Base-by-base conservation (phyloP, 2,888 invertebrate species). In the Brassicogethes aeneus region DNA sequence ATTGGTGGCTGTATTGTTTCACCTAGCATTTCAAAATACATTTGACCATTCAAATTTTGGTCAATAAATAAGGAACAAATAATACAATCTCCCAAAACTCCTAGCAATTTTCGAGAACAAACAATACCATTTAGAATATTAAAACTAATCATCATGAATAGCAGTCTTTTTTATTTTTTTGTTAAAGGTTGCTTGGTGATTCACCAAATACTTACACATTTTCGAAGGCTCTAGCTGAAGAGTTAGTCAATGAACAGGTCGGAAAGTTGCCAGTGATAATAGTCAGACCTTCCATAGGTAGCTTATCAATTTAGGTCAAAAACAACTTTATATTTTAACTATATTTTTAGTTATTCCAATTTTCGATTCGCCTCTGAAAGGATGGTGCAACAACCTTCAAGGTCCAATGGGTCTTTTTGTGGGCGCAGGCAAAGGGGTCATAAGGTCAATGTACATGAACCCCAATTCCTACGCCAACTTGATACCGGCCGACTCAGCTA, bases 171-270 rank as follows among this genome's bases (percentile, higher is more conserved):
- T n/a, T n/a, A n/a, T n/a, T n/a, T n/a, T n/a, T n/a, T n/a, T n/a
- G n/a, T n/a, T n/a, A n/a, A 61, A 80, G 81, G 52, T 71, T 88
- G 37, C 66, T 82, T 57, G 82, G 85, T 31, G 76, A 79, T 46
- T 74, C 85, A 41, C 93, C 94, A 0, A 94, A 94, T 64, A 89
- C 92, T 0, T 95, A 94, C 62, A 91, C 94, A 0, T 92, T 86
- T 61, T 93, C 95, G 0, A 96, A 96, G 69, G 86, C 92, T 0
- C 68, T 96, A 10, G 87, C 90, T 0, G 95, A 95, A 66, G 79
- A 81, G 7, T 61, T 93, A 42, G 82, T 91, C 1, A 79, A 82
- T 2, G 85, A 90, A 58, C 79, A 85, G 34, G 83, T 87, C 68
- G 66, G 74, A 1, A 74, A 79, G 23, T 67, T 96, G 7, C 94